Percentiles rank a stretch among this genome's conserved stretches.
Evolutionary conservation across 2,797 vertebrate species (phyloP).

Genomic region (Microctenopoma lineatum): DNA sequence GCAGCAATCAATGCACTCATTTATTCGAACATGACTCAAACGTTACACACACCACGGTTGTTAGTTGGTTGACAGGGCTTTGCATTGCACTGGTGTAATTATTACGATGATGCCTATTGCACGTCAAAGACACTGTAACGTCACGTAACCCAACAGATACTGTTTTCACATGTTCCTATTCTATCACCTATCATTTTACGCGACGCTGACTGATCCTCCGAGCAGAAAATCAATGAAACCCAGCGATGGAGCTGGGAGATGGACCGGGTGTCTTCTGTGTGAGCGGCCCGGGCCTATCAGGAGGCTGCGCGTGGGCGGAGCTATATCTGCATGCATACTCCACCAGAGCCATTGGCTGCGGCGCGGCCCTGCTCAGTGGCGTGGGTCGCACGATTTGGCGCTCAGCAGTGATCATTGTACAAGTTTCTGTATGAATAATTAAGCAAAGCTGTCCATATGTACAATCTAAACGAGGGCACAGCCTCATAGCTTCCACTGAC

Average conservation of each 20-base stretch:
- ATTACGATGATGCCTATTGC: neutral
- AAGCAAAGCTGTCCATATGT: constrained; percentile 36
- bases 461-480: constrained; percentile 20
- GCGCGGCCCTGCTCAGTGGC: constrained; percentile 36
- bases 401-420: constrained; percentile 17
- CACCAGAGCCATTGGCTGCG: constrained; percentile 67
- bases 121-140: neutral
- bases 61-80: constrained; percentile 43
- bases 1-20: neutral
- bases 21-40: neutral
- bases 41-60: constrained; percentile 20
- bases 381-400: constrained; percentile 61
- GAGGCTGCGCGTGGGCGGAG: constrained; percentile 68
- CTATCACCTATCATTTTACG: neutral
- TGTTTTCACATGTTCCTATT: neutral
- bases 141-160: neutral
- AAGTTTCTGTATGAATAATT: constrained; percentile 61
- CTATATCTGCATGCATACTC: constrained; percentile 41
- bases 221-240: constrained; percentile 46
- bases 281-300: constrained; percentile 67
- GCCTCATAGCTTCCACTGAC: neutral
- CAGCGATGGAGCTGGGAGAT: constrained; percentile 48
- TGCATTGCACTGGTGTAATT: constrained; percentile 31
- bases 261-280: constrained; percentile 47
- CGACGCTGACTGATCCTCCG: constrained; percentile 7